Evolutionary conservation across 2,888 invertebrate genomes (phyloP).

Genomic region (Meteorus colon): DNA sequence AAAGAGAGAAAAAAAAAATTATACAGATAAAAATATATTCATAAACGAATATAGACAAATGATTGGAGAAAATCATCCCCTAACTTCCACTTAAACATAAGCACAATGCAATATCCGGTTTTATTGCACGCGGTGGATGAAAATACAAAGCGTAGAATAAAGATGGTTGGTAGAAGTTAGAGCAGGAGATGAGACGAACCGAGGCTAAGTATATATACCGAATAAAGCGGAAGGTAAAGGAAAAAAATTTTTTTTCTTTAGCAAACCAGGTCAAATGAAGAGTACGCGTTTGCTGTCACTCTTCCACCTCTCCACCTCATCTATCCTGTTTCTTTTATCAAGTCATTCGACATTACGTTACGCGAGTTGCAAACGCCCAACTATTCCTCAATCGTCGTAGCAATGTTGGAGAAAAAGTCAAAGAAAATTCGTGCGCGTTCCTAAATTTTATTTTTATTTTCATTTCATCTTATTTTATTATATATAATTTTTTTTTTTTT

Average conservation of each 20-base stretch:
- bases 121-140: slow-evolving; percentile 12
- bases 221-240: background rate
- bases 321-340: slow-evolving; percentile 8
- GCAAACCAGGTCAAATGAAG: slow-evolving; percentile 22
- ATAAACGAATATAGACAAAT: background rate
- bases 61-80: background rate
- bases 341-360: slow-evolving; percentile 36
- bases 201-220: background rate
- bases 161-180: background rate
- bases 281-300: background rate
- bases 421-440: slow-evolving; percentile 32
- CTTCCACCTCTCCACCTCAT: background rate
- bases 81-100: background rate
- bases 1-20: slow-evolving; percentile 9
- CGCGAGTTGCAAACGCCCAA: slow-evolving; percentile 28
- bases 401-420: slow-evolving; percentile 25
- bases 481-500: background rate
- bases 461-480: background rate
- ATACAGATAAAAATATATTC: background rate
- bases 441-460: slow-evolving; percentile 5
- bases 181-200: background rate
- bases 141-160: slow-evolving; percentile 14
- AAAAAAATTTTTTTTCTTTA: background rate
- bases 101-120: slow-evolving; percentile 26
- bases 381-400: slow-evolving; percentile 20